Conservation (phyloP, 2,797 vertebrate species). For the Apogon hyalosoma region DNA sequence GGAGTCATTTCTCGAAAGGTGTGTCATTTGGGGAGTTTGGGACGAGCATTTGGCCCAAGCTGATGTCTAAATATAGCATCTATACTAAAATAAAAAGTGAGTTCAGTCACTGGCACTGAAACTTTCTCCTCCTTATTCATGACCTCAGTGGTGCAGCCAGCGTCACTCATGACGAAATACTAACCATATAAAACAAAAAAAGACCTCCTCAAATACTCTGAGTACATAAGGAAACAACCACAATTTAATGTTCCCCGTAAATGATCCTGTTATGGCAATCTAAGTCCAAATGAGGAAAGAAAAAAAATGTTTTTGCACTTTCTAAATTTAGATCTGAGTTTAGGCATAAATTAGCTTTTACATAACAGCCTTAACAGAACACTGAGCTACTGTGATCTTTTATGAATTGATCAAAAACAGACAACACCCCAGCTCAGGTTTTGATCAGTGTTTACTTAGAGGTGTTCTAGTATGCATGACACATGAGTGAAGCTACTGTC, state of each 20-base stretch:
- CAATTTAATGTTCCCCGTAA: conserved; percentile 60
- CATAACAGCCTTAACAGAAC: conserved; percentile 15
- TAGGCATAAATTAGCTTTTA: conserved; percentile 21
- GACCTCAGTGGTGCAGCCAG: conserved; percentile 73
- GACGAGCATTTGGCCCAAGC: conserved; percentile 57
- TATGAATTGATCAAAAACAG: background rate
- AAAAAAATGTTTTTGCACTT: conserved; percentile 19
- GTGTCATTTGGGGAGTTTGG: conserved; percentile 77
- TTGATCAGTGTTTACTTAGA: background rate
- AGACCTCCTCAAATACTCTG: conserved; percentile 69
- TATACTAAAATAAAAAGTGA: conserved; percentile 80
- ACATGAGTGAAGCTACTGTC: conserved; percentile 18
- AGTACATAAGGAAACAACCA: conserved; percentile 61
- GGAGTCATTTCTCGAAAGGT: conserved; percentile 79
- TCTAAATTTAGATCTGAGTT: conserved; percentile 57
- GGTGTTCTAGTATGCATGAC: conserved; percentile 12
- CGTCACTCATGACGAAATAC: conserved; percentile 82
- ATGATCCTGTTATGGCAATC: conserved; percentile 39
- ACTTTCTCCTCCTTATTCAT: conserved; percentile 66
- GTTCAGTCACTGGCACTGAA: conserved; percentile 72
- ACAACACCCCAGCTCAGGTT: background rate
- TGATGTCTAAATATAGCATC: conserved; percentile 78
- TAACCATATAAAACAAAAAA: conserved; percentile 78
- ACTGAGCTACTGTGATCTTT: conserved; percentile 8
- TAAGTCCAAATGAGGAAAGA: conserved; percentile 41